phyloP scores from a whole-genome alignment of 2,113 vertebrate genomes.

The Gymnorhina tibicen region DNA sequence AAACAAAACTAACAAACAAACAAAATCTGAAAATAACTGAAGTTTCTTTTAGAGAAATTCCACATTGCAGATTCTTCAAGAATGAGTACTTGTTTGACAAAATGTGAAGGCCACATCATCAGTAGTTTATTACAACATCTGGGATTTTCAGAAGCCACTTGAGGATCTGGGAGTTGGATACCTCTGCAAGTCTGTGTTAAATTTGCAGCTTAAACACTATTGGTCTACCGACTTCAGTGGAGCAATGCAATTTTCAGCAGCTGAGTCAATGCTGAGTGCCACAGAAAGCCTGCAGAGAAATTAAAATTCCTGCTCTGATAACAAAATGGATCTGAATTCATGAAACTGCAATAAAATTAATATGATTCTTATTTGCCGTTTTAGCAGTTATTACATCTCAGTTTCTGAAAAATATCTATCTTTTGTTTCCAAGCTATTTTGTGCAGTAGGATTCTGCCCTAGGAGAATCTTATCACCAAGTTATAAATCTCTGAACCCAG shows the following conservation, averaged over 20 bases:
- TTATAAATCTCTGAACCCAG: slow-evolving; percentile 49
- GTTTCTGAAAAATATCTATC: slow-evolving; percentile 32
- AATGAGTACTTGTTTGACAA: background rate
- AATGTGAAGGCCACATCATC: background rate
- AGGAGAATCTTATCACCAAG: slow-evolving; percentile 35
- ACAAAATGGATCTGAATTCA: slow-evolving; percentile 42
- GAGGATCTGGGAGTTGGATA: background rate
- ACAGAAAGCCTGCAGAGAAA: slow-evolving; percentile 29
- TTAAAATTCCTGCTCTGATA: slow-evolving; percentile 52
- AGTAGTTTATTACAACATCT: background rate
- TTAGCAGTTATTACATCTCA: slow-evolving; percentile 31
- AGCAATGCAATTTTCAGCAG: slow-evolving; percentile 27
- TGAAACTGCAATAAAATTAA: slow-evolving; percentile 47
- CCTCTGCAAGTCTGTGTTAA: slow-evolving; percentile 11
- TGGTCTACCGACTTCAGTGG: background rate
- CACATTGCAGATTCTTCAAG: background rate
- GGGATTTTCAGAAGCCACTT: background rate
- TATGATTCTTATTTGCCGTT: background rate
- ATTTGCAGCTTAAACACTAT: background rate
- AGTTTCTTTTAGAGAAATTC: background rate
- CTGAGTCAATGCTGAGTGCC: background rate
- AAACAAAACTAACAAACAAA: background rate
- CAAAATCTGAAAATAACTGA: background rate
- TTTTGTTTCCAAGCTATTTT: slow-evolving; percentile 42
- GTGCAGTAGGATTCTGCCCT: slow-evolving; percentile 37